phyloP scores from a whole-genome alignment of 1,140 invertebrate genomes.

The Palaemon carinicauda region DNA sequence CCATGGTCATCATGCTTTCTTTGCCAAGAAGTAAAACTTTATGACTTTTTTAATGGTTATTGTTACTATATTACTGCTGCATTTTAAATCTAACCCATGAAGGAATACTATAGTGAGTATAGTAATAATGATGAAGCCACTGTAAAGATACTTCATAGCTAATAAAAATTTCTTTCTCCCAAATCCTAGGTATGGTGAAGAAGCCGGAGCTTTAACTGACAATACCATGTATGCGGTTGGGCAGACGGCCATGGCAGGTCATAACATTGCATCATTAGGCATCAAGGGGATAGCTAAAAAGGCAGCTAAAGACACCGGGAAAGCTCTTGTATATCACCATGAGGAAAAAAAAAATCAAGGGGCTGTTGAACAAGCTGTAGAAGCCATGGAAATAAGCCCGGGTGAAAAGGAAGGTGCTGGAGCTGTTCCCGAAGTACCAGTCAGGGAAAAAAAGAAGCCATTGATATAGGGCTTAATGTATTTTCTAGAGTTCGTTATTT shows the following conservation, averaged over 20 bases:
- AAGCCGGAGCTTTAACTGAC: constrained; percentile 70
- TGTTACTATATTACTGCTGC: too few species aligned
- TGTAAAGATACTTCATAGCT: too few species aligned
- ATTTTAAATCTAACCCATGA: too few species aligned
- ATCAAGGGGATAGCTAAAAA: constrained; percentile 73
- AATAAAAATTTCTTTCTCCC: not conserved
- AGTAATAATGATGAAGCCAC: not conserved
- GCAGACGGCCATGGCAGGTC: constrained; percentile 71
- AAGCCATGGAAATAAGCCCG: constrained; percentile 6
- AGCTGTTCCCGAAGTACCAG: not conserved
- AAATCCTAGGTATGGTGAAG: constrained; percentile 72
- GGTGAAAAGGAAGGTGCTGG: not conserved
- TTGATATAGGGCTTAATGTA: not conserved
- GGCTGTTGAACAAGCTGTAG: constrained; percentile 16
- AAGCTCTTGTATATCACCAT: constrained; percentile 68
- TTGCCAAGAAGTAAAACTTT: too few species aligned
- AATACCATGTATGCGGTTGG: constrained; percentile 73
- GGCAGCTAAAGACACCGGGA: constrained; percentile 74
- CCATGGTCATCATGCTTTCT: too few species aligned
- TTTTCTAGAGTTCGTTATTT: not conserved
- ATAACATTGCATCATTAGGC: constrained; percentile 72
- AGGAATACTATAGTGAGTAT: not conserved
- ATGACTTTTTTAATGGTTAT: too few species aligned
- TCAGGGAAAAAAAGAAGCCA: constrained; percentile 31
- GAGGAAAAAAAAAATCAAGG: constrained; percentile 45